Conservation (phyloP, 2,797 vertebrate genomes). For the Sciurus carolinensis region DNA sequence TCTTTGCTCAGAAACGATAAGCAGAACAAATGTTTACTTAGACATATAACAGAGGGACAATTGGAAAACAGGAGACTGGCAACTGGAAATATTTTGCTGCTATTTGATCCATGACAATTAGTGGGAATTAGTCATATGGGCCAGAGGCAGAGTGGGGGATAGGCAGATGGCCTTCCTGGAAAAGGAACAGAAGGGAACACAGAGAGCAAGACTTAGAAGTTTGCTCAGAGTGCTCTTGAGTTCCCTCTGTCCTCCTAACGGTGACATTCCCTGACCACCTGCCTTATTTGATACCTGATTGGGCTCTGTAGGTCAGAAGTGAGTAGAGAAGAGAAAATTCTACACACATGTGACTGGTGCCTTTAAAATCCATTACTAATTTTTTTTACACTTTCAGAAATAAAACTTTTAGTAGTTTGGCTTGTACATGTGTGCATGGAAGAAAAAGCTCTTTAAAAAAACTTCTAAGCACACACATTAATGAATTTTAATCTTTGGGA, state of each 20-base stretch:
- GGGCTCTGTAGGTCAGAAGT: fast-evolving
- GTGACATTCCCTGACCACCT: not conserved
- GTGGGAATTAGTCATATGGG: constrained; percentile 81
- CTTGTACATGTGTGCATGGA: not conserved
- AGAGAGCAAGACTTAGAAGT: not conserved
- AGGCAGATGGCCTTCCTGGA: constrained; percentile 1
- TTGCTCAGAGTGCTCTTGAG: not conserved
- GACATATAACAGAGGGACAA: constrained; percentile 91
- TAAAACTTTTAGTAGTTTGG: not conserved
- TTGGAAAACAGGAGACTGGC: constrained; percentile 88
- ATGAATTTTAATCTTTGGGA: constrained; percentile 2
- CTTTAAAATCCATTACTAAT: not conserved
- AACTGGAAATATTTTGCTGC: constrained; percentile 89
- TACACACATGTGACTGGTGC: not conserved
- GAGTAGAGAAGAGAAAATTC: not conserved
- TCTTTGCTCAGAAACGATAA: constrained; percentile 93
- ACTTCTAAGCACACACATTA: not conserved
- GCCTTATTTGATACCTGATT: not conserved
- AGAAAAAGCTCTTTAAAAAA: not conserved
- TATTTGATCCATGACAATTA: constrained; percentile 89
- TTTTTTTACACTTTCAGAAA: constrained; percentile 3
- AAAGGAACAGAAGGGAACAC: not conserved
- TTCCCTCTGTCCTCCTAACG: not conserved
- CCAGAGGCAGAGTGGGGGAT: constrained; percentile 22
- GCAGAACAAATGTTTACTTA: constrained; percentile 95